Percentiles rank a stretch among this genome's conserved stretches.
phyloP scores from a whole-genome alignment of 2,113 vertebrate genomes.

The Pseudopipra pipra region DNA sequence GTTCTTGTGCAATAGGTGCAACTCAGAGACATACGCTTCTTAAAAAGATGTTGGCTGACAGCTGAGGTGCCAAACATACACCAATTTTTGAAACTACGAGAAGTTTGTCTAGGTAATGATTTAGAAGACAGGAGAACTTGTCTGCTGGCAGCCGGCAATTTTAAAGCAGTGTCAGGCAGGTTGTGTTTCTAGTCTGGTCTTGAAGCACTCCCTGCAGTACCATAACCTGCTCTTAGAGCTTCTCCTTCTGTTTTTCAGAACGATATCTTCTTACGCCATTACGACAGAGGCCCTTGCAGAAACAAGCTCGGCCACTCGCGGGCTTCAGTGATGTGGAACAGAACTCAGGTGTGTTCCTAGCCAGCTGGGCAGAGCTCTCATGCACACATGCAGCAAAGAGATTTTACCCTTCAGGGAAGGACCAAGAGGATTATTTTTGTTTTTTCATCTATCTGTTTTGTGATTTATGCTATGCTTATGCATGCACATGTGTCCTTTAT shows the following conservation, averaged over 20 bases:
- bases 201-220: neutral
- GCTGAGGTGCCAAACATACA: neutral
- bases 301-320: conserved; percentile 97
- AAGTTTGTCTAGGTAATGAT: neutral
- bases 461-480: neutral
- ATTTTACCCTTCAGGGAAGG: neutral
- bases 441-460: neutral
- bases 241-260: conserved; percentile 80
- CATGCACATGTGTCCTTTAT: neutral
- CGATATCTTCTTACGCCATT: conserved; percentile 96
- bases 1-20: neutral
- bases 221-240: neutral
- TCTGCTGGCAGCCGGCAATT: neutral
- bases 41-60: neutral
- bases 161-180: neutral
- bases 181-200: neutral
- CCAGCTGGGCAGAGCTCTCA: neutral
- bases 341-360: conserved; percentile 85
- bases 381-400: neutral
- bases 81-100: neutral
- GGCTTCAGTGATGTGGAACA: conserved; percentile 97
- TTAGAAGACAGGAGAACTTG: neutral
- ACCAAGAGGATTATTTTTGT: neutral
- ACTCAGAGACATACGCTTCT: neutral
- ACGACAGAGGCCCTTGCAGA: conserved; percentile 94